A percentile compares a stretch with the other conserved stretches of the same genome.
These are phyloP conservation scores for Cebidichthys violaceus DNA, from an alignment of 2,113 vertebrate species.

Conservation along the genomic window DNA sequence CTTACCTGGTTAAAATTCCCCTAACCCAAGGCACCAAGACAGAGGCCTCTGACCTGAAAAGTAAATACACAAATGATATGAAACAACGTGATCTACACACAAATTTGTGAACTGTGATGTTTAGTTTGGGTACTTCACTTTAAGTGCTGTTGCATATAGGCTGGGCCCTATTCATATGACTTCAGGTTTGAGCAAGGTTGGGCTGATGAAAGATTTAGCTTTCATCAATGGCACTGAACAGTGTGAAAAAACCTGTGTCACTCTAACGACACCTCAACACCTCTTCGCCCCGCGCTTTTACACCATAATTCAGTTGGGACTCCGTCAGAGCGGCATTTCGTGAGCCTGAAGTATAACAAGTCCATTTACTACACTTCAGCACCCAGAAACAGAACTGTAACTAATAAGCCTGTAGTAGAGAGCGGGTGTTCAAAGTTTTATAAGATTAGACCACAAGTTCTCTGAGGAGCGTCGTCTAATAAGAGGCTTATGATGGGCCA, in stretches of 20 bases:
- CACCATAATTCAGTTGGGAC: slow-evolving; percentile 43
- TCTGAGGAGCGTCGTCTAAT: slow-evolving; percentile 66
- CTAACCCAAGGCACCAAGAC: neutral
- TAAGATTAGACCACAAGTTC: slow-evolving; percentile 74
- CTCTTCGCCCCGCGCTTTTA: slow-evolving; percentile 30
- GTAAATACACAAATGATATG: neutral
- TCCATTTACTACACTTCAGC: slow-evolving; percentile 45
- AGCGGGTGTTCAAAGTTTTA: slow-evolving; percentile 64
- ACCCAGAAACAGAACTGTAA: slow-evolving; percentile 39
- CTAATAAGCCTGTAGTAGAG: slow-evolving; percentile 64
- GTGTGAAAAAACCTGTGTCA: slow-evolving; percentile 55
- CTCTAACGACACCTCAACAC: slow-evolving; percentile 65
- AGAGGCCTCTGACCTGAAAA: neutral
- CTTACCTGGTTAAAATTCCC: neutral
- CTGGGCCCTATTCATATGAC: neutral
- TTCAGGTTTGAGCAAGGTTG: slow-evolving; percentile 34
- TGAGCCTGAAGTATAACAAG: slow-evolving; percentile 32
- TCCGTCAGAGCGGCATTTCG: slow-evolving; percentile 14
- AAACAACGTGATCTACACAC: slow-evolving; percentile 4
- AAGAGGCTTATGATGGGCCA: slow-evolving; percentile 71
- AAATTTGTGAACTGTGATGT: neutral
- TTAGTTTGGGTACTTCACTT: slow-evolving; percentile 18
- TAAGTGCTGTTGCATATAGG: neutral
- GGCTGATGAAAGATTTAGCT: slow-evolving; percentile 61
- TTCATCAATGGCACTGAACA: slow-evolving; percentile 50